Base-by-base conservation (phyloP, 2,888 invertebrate species). In the Polydrusus pterygomalis region DNA sequence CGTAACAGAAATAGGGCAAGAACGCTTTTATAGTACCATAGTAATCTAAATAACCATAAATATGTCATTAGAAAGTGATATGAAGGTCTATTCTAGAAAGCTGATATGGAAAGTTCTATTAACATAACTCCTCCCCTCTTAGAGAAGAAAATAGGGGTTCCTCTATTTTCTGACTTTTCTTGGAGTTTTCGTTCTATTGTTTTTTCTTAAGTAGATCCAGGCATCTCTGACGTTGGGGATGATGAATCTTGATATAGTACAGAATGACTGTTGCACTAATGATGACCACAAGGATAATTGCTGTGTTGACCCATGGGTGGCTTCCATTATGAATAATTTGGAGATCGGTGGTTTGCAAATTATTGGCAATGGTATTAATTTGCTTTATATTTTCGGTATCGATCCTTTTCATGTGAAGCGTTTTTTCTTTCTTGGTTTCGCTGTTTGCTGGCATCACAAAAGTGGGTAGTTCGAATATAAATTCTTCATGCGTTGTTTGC, bases 61-160 rank as follows among this genome's bases (percentile, higher is more conserved):
- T 9, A 6, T 11, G 25, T n/a, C 54, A 25, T 54, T 54, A 54
- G 30, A 54, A 54, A 30, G n/a, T 54, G 17, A 54, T 8, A 17
- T 13, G 13, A n/a, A 15, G 15, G 45, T 45, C 6, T 45, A n/a
- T 9, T 18, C 17, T 64, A 47, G 45, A 60, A 60, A 30, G 60
- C 30, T 38, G 40, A 30, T 40, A 38, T 38, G n/a, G n/a, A 3
- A 18, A 62, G 6, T 62, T 17, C 13, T 0, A 2, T 2, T 30
- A 13, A 38, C 40, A 45, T 62, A 40, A 62, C 62, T 38, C 20
- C 40, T 62, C 62, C 62, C 38, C 40, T 62, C 62, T 40, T n/a
- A 62, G 20, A 62, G 62, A 9, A 20, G 62, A 62, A 62, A 62
- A 62, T 62, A 38, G 17, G 62, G 62, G 62, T 38, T 20, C 13